phyloP scores from a whole-genome alignment of 2,113 vertebrate species.

The Hystrix brachyura region DNA sequence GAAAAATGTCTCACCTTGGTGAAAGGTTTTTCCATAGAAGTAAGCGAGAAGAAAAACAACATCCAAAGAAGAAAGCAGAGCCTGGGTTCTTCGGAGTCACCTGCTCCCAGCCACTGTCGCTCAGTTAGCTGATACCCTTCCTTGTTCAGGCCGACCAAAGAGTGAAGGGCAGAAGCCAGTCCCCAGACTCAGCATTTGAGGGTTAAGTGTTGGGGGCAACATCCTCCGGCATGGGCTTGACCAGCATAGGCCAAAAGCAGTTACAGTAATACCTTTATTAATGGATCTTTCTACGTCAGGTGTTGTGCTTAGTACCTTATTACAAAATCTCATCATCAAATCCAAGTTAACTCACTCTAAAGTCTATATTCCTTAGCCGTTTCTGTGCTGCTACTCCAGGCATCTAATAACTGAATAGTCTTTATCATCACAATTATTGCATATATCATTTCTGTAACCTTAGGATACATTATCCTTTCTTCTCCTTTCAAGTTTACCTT shows the following conservation, averaged over 20 bases:
- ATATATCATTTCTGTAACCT: background rate
- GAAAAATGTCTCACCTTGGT: background rate
- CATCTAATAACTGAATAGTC: background rate
- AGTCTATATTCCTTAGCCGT: background rate
- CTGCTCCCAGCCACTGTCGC: background rate
- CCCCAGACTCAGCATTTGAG: background rate
- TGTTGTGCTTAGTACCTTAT: background rate
- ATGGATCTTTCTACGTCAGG: background rate
- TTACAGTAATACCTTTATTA: background rate
- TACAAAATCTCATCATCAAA: background rate
- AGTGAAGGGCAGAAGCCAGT: background rate
- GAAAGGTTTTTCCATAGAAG: background rate
- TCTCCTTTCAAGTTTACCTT: background rate
- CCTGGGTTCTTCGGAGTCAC: background rate
- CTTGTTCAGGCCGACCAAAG: background rate
- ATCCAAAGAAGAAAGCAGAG: background rate
- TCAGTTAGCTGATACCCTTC: background rate
- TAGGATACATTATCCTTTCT: background rate
- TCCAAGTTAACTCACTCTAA: background rate
- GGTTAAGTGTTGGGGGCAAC: background rate
- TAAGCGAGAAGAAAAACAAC: background rate
- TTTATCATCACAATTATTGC: background rate
- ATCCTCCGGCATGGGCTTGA: background rate
- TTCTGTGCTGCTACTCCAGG: background rate
- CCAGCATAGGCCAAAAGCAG: accelerated